Percentiles rank a stretch among this genome's conserved stretches.
phyloP scores from a whole-genome alignment of 2,888 invertebrate species.

The Cosmopolites sordidus region DNA sequence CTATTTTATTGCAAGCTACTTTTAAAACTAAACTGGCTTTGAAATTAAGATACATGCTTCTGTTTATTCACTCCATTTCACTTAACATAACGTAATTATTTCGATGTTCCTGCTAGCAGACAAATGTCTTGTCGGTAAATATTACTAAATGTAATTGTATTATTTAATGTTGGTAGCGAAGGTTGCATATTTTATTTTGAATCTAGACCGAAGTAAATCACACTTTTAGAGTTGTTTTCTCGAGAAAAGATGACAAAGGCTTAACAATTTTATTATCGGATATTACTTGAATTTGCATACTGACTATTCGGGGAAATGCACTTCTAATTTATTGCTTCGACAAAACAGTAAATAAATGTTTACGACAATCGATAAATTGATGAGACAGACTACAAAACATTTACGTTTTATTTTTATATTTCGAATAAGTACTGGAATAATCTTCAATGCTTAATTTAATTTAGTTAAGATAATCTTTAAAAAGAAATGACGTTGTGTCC shows the following conservation, averaged over 20 bases:
- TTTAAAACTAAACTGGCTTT: conserved; percentile 24
- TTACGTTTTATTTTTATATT: no score
- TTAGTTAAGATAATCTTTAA: no score
- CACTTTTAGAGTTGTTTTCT: conserved; percentile 15
- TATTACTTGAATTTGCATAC: not conserved
- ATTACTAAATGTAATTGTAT: conserved; percentile 3
- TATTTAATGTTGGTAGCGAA: conserved; percentile 8
- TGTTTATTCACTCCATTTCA: conserved; percentile 24
- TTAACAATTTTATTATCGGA: conserved; percentile 1
- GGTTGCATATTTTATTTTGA: conserved; percentile 8
- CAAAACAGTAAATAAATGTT: not conserved
- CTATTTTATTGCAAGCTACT: conserved; percentile 19
- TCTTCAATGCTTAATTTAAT: no score
- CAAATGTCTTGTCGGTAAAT: conserved; percentile 10
- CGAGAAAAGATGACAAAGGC: not conserved
- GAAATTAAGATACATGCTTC: conserved; percentile 23
- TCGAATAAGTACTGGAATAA: no score
- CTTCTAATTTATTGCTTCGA: not conserved
- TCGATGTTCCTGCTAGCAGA: conserved; percentile 6
- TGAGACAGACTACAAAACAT: no score
- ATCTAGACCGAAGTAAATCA: conserved; percentile 13
- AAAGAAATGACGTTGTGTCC: no score
- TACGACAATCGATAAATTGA: not conserved
- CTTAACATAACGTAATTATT: conserved; percentile 23
- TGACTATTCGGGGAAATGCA: not conserved